Evolutionary conservation across 2,888 invertebrate species (phyloP).

Genomic region (Andrena camellia): DNA sequence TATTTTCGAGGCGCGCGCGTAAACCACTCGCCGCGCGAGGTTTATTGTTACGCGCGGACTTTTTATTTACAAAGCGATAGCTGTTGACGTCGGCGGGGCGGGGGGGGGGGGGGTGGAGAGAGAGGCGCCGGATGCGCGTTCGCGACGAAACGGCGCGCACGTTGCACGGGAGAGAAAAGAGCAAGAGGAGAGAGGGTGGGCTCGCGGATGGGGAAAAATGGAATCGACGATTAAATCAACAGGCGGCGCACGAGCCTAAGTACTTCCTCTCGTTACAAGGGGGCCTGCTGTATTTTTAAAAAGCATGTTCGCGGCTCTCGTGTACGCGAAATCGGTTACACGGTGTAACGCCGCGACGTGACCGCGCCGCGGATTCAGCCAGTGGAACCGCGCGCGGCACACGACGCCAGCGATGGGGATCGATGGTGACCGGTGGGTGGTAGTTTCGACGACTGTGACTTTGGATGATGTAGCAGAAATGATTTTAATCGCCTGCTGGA

Average conservation of each 20-base stretch:
- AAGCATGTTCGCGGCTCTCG: conserved; percentile 7
- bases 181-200: neutral
- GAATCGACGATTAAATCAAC: conserved; percentile 28
- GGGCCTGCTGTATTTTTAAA: conserved; percentile 31
- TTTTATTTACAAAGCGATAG: conserved; percentile 7
- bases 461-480: too few relatives aligned
- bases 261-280: conserved; percentile 28
- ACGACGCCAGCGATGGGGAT: conserved; percentile 10
- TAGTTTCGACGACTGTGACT: neutral
- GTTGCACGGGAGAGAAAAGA: too few relatives aligned
- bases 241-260: conserved; percentile 14
- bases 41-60: conserved; percentile 18
- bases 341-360: conserved; percentile 14
- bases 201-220: conserved; percentile 1
- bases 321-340: conserved; percentile 42
- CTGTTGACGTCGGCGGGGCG: conserved; percentile 2
- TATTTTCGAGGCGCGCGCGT: neutral
- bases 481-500: too few relatives aligned
- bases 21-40: neutral
- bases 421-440: neutral
- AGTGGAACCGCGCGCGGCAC: conserved; percentile 2
- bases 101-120: too few relatives aligned
- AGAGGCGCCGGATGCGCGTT: neutral
- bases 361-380: conserved; percentile 3
- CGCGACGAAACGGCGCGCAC: too few relatives aligned